Conservation (phyloP, 2,797 vertebrate genomes). For the Anolis apletophallus region DNA sequence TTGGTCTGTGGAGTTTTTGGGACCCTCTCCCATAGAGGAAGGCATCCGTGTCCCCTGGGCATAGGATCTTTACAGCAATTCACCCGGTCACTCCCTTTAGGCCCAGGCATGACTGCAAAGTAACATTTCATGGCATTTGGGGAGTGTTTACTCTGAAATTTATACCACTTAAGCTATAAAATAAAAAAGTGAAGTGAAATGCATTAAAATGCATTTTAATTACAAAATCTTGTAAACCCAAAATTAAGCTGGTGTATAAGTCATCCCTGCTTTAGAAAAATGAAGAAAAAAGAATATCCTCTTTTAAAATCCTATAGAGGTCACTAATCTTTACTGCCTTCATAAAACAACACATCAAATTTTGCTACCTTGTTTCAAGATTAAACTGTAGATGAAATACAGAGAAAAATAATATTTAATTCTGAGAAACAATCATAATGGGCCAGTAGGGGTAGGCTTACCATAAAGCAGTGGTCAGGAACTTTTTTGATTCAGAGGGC, state of each 20-base stretch:
- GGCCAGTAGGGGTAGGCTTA: not conserved
- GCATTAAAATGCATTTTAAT: slow-evolving; percentile 69
- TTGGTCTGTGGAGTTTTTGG: no score
- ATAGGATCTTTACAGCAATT: no score
- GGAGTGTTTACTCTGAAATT: slow-evolving; percentile 57
- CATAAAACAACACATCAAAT: not conserved
- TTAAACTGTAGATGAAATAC: slow-evolving; percentile 56
- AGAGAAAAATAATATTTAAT: slow-evolving; percentile 19
- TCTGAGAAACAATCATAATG: not conserved
- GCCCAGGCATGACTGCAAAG: no score
- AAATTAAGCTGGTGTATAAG: slow-evolving; percentile 40
- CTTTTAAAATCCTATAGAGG: slow-evolving; percentile 27
- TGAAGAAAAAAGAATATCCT: not conserved
- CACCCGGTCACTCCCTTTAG: no score
- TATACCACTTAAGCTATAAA: slow-evolving; percentile 63
- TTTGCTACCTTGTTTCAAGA: slow-evolving; percentile 49
- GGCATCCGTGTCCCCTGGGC: no score
- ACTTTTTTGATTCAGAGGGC: no score
- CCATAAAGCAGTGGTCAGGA: no score
- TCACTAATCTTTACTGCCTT: not conserved
- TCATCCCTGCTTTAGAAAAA: slow-evolving; percentile 45
- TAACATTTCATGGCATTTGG: slow-evolving; percentile 47
- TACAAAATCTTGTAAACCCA: slow-evolving; percentile 55
- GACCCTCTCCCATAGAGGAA: no score
- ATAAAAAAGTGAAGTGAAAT: slow-evolving; percentile 54